Base-by-base conservation (phyloP, 2,797 vertebrate genomes). In the Austrolebias charrua region DNA sequence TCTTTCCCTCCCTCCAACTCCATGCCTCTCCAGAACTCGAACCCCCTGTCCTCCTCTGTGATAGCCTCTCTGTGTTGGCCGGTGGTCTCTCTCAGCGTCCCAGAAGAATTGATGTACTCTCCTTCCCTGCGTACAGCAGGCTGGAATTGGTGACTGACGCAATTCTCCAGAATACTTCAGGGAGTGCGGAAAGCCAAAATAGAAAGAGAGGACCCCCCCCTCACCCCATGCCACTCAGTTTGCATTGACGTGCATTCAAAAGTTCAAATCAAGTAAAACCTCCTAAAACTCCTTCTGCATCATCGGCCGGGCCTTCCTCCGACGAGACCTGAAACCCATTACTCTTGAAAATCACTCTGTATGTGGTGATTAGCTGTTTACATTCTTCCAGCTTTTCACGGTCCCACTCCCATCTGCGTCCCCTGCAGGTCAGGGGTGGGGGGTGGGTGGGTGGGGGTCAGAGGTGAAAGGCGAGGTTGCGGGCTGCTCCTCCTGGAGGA, bases 41-140 rank as follows among this genome's bases (percentile, higher is more conserved):
- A 86, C 77, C 71, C n/a, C 59, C 8, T 71, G 71, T 81, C 80
- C 69, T 81, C 73, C 46, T 79, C 60, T 44, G 18, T 9, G 18
- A 43, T 64, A 53, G 47, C 73, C 75, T 80, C 80, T 78, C 82
- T 44, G 12, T 81, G 76, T 85, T 86, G 75, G 82, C 81, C 69
- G 88, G 89, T 90, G 89, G 88, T 90, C 89, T 81, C 48, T 73
- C 1, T 35, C 57, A 6, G 55, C 31, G 78, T 84, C 80, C 83
- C 83, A 0, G 35, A 68, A 78, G 88, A 76, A 83, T 87, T 82
- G 69, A 83, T 84, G 67, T 77, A 74, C 86, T 86, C 83, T 80
- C 77, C 69, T 80, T 77, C 72, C 62, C 63, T 29, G 68, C 51
- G 33, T 80, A 73, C 64, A 73, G 52, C 55, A 29, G 48, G 73